A percentile compares a stretch with the other conserved stretches of the same genome.
Conservation (phyloP, 2,888 invertebrate genomes). For the Lapara coniferarum region DNA sequence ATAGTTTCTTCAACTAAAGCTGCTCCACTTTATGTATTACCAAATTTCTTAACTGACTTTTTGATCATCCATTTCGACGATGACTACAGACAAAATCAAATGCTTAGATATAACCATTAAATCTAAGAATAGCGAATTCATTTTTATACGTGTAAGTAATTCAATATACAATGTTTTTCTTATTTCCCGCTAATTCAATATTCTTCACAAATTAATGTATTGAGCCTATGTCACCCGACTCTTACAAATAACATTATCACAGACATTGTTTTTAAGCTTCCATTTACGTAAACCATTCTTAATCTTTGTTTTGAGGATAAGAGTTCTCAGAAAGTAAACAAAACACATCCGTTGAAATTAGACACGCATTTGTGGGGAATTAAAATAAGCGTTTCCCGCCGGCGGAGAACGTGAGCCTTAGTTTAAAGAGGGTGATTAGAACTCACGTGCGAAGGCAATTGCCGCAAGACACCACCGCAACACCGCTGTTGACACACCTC, state of each 20-base stretch:
- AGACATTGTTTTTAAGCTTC: conserved; percentile 10
- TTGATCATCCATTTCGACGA: no score
- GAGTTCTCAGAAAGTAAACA: conserved; percentile 69
- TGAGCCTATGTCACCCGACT: not conserved
- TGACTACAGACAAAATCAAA: no score
- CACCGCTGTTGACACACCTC: conserved; percentile 51
- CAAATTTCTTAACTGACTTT: no score
- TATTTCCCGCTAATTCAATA: not conserved
- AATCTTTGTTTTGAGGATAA: conserved; percentile 53
- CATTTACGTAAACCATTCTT: conserved; percentile 26
- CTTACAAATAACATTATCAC: not conserved
- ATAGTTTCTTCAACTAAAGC: no score
- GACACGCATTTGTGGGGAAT: conserved; percentile 74
- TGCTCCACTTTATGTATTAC: no score
- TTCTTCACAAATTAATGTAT: not conserved
- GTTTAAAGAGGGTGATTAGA: conserved; percentile 74
- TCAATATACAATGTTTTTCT: not conserved
- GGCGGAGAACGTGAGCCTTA: conserved; percentile 64
- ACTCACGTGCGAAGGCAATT: conserved; percentile 65
- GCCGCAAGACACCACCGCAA: conserved; percentile 58
- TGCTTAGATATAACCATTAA: no score
- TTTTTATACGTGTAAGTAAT: not conserved
- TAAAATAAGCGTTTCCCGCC: conserved; percentile 72
- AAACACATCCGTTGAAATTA: conserved; percentile 71
- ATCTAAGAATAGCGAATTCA: no score